Base-by-base conservation (phyloP, 2,797 vertebrate genomes). In the Moxostoma hubbsi region DNA sequence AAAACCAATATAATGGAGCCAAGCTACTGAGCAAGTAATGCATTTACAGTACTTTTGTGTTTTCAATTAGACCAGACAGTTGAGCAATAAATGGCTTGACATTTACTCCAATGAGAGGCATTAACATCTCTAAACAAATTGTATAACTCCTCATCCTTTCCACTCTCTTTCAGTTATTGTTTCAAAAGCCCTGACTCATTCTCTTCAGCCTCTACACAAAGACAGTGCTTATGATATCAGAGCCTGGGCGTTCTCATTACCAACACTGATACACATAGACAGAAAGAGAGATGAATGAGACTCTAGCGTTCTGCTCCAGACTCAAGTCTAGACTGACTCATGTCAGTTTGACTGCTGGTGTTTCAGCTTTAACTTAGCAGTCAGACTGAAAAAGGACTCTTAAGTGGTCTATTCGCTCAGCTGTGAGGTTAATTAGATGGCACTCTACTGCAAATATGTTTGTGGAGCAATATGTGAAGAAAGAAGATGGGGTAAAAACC, bases 261-360 rank as follows among this genome's bases (percentile, higher is more conserved):
- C n/a, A 70, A 53, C 49, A 1, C 57, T 62, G 57, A 70, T 51
- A 57, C 46, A 2, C 63, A 66, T 51, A 15, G 11, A 59, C 53
- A 53, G 67, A 80, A 49, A 73, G 73, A 49, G 55, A 69, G 57
- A 74, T 70, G 81, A 85, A 77, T 81, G 57, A 74, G 71, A 70
- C 61, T 66, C 65, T 58, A 55, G 58, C 71, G 50, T 77, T 75
- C 69, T 81, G 70, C 69, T 49, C 36, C 82, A 80, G 75, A 57
- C 79, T 81, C 82, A 64, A 74, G 73, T 59, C 65, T 64, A 77
- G 70, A 61, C 74, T 85, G 81, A 85, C 75, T 85, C 79, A 81
- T 72, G 79, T 77, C 24, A 67, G 71, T 83, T 75, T 72, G 75
- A 83, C 79, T 83, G 75, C 79, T 66, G 73, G 62, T 73, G 67